Evolutionary conservation across 2,113 vertebrate genomes (phyloP), one percentile per base, ranked within the genome.

Genomic region (Panthera leo): DNA sequence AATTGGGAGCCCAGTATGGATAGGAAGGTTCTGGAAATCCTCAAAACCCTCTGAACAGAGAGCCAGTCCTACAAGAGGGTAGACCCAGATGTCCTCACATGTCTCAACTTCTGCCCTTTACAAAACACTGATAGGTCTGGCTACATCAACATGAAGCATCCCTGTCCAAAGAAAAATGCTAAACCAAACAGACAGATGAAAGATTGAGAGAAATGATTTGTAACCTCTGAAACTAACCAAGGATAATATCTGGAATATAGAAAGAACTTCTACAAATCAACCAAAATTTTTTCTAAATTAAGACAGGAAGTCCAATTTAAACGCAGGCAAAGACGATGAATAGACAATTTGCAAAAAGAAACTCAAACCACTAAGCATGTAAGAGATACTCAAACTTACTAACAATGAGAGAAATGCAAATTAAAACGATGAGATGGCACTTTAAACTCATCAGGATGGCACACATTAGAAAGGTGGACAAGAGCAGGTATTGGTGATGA

Each of bases 331-430:
- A 91, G 29, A 51, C 36, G 75, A 71, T 53, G 58, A 73, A 63
- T 14, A 90, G 80, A 15, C 8, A 75, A 61, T 58, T 88, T 29
- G 85, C 76, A 88, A 79, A 89, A 34, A 92, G n/a, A 93, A 87
- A 34, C 13, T 70, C 75, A 78, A 90, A 85, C 23, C 73, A 36
- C 79, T 73, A 85, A 71, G 36, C 23, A 75, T 15, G 2, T 29
- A 83, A 45, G 27, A 97, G 53, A 73, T 19, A 84, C 36, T 73
- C 42, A 39, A 27, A 51, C 7, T 55, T 36, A 83, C 42, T 51
- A 61, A 39, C 42, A 89, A 93, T 36, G 42, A 48, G 68, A 85
- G 34, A 80, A 87, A 65, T 45, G 29, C 12, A 68, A 45, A 88
- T 70, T 53, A 55, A 94, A 82, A 90, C 42, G 48, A 73, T 45